These are phyloP conservation scores for Prenolepis imparis DNA, from an alignment of 2,888 invertebrate genomes.

Conservation along the genomic window DNA sequence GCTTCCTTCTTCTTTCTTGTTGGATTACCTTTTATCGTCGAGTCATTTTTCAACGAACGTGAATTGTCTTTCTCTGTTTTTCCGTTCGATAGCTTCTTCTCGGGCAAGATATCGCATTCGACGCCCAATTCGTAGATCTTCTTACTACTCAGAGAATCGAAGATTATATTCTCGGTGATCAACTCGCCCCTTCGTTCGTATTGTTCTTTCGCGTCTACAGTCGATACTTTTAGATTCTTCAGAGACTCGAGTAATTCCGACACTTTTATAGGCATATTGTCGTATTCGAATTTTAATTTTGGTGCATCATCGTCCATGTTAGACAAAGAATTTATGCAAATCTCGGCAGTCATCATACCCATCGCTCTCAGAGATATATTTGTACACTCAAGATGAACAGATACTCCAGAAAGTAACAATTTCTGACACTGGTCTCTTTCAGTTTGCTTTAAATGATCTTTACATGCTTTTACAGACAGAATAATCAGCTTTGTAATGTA, in stretches of 20 bases:
- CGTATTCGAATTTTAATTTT: constrained; percentile 90
- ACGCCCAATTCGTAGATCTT: constrained; percentile 79
- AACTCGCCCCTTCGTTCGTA: constrained; percentile 26
- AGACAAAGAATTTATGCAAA: constrained; percentile 87
- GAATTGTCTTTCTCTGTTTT: constrained; percentile 3
- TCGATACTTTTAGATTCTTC: constrained; percentile 69
- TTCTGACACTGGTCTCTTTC: constrained; percentile 86
- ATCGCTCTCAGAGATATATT: constrained; percentile 88
- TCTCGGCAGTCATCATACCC: constrained; percentile 92
- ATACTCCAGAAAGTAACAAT: constrained; percentile 89
- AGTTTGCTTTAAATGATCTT: constrained; percentile 67
- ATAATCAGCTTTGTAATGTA: constrained; percentile 91
- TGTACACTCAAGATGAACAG: constrained; percentile 90
- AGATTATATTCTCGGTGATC: constrained; percentile 69
- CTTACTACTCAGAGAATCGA: constrained; percentile 74
- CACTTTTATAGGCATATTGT: constrained; percentile 87
- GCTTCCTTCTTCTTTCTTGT: background rate
- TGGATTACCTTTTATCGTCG: background rate
- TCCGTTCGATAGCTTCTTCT: background rate
- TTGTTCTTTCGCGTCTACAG: background rate
- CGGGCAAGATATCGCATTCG: constrained; percentile 74
- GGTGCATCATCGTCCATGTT: constrained; percentile 86
- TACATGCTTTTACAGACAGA: constrained; percentile 77
- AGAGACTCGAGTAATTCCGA: constrained; percentile 87
- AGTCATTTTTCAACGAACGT: background rate